phyloP scores from a whole-genome alignment of 2,113 vertebrate genomes.

The Lota lota region DNA sequence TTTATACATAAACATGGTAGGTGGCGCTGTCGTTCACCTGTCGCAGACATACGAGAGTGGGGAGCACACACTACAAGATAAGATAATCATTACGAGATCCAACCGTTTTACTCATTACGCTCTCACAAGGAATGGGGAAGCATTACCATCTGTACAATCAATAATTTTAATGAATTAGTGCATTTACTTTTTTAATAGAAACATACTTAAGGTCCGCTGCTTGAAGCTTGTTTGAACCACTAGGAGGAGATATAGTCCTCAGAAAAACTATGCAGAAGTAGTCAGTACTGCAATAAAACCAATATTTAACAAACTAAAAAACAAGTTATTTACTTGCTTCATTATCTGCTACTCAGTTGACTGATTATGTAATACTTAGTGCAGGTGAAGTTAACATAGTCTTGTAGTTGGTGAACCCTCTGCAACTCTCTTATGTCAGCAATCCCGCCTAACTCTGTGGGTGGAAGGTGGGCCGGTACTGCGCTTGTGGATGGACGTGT shows the following conservation, averaged over 20 bases:
- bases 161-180: background rate
- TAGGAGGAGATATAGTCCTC: too few relatives aligned
- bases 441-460: conserved; percentile 12
- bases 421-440: conserved; percentile 13
- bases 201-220: too few relatives aligned
- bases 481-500: conserved; percentile 33
- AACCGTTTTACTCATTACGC: background rate
- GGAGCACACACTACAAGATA: conserved; percentile 53
- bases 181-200: too few relatives aligned
- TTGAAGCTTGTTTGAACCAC: too few relatives aligned
- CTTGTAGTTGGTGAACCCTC: conserved; percentile 44
- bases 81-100: conserved; percentile 27
- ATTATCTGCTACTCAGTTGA: too few relatives aligned
- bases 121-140: background rate
- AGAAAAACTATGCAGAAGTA: too few relatives aligned
- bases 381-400: conserved; percentile 11
- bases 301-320: background rate
- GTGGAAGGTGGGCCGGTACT: conserved; percentile 9
- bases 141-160: background rate
- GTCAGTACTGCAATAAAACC: too few relatives aligned
- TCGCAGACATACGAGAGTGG: conserved; percentile 20
- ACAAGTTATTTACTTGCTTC: background rate
- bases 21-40: conserved; percentile 53
- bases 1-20: conserved; percentile 99
- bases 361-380: too few relatives aligned